phyloP scores from a whole-genome alignment of 2,113 vertebrate genomes.

The Pseudopipra pipra region DNA sequence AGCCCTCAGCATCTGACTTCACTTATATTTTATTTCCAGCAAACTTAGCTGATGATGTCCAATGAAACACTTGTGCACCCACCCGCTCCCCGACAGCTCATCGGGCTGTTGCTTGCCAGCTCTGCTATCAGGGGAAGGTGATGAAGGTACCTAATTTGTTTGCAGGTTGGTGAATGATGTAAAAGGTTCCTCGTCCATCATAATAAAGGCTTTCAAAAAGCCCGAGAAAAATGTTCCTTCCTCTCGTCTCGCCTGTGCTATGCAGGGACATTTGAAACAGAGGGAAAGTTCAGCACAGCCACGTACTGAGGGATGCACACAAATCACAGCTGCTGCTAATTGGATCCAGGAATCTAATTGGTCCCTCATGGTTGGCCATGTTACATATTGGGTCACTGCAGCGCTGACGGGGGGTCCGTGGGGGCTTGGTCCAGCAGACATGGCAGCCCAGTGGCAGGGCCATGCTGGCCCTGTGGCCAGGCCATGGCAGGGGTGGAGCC shows the following conservation, averaged over 20 bases:
- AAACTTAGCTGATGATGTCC: conserved; percentile 36
- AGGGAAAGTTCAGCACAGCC: conserved; percentile 55
- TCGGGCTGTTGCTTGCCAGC: neutral
- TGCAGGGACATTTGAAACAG: neutral
- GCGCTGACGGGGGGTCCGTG: accelerated
- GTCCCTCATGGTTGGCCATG: conserved; percentile 25
- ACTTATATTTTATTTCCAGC: conserved; percentile 52
- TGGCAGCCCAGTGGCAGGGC: neutral
- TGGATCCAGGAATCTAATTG: conserved; percentile 63
- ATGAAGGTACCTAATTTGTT: conserved; percentile 63
- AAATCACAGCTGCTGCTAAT: conserved; percentile 73
- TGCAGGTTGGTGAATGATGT: conserved; percentile 51
- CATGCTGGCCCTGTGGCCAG: neutral
- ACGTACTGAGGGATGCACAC: conserved; percentile 47
- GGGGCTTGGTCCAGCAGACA: neutral
- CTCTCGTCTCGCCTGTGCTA: neutral
- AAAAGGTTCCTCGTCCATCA: conserved; percentile 63
- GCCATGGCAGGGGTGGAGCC: accelerated
- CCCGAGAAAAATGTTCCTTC: conserved; percentile 37
- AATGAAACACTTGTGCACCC: neutral
- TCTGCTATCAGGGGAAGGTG: conserved; percentile 20
- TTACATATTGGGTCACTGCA: neutral
- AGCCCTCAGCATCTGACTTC: conserved; percentile 49
- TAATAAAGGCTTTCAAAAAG: conserved; percentile 29
- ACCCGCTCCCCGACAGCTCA: neutral